Percentiles rank a stretch among this genome's conserved stretches.
Conservation (phyloP, 1,140 invertebrate species). For the Tetramorium simillimum region DNA sequence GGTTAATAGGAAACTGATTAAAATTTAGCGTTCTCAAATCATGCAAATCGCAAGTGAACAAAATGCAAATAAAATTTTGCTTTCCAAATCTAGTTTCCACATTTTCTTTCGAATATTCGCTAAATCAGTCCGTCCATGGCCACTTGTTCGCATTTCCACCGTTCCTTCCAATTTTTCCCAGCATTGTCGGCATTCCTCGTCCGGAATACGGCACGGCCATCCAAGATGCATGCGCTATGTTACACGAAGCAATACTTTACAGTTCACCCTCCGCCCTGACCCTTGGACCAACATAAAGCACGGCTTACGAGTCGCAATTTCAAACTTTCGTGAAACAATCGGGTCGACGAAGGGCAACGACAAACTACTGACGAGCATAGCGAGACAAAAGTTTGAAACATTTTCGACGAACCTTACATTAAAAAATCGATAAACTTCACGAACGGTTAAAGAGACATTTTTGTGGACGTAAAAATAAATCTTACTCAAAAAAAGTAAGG, state of each 20-base stretch:
- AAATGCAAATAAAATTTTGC: neutral
- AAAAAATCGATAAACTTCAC: constrained; percentile 33
- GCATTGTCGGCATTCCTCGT: constrained; percentile 26
- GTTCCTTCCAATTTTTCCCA: constrained; percentile 20
- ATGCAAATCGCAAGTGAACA: neutral
- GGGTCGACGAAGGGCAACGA: neutral
- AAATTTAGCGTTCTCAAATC: neutral
- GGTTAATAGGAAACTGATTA: neutral
- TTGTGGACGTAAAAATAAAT: constrained; percentile 9
- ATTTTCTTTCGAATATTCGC: constrained; percentile 20
- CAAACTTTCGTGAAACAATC: constrained; percentile 76
- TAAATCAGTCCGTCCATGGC: constrained; percentile 1
- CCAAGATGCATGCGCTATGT: constrained; percentile 77
- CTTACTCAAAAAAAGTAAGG: neutral
- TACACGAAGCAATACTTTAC: constrained; percentile 80
- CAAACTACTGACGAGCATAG: neutral
- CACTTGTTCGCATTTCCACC: neutral
- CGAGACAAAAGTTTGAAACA: constrained; percentile 39
- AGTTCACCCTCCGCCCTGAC: constrained; percentile 69
- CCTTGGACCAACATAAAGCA: constrained; percentile 74
- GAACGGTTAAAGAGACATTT: constrained; percentile 13
- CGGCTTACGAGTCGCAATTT: constrained; percentile 79
- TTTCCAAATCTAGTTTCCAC: constrained; percentile 5
- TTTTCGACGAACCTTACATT: neutral
- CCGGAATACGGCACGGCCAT: constrained; percentile 30